Evolutionary conservation across 2,888 invertebrate species (phyloP).

Genomic region (Cybosia mesomella): DNA sequence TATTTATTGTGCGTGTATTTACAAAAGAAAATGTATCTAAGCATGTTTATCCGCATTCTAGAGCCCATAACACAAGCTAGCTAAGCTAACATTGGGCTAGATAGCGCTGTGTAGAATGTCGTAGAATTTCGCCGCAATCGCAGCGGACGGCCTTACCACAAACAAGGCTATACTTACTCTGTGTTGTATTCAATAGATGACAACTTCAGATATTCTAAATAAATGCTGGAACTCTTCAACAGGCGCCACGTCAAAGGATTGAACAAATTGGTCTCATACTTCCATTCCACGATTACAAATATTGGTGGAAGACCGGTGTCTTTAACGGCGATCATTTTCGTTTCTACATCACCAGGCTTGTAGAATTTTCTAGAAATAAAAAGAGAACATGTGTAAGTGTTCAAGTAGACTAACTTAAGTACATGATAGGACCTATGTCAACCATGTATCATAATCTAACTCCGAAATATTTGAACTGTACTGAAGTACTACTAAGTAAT

Average conservation of each 20-base stretch:
- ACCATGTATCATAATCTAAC: no score
- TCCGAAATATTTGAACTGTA: no score
- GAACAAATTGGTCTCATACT: constrained; percentile 91
- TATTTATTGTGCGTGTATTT: no score
- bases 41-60: no score
- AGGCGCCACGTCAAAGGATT: constrained; percentile 95
- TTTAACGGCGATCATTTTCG: constrained; percentile 89
- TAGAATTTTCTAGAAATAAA: constrained; percentile 84
- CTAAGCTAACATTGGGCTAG: no score
- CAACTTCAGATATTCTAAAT: constrained; percentile 90
- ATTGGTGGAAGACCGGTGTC: constrained; percentile 89
- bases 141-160: no score
- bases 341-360: constrained; percentile 91
- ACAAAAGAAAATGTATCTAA: no score
- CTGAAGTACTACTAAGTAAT: no score
- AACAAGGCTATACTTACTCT: constrained; percentile 81
- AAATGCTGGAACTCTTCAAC: constrained; percentile 91
- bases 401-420: neutral
- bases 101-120: no score
- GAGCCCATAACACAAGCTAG: no score
- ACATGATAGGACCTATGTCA: neutral
- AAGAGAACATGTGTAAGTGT: neutral
- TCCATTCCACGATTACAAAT: constrained; percentile 92
- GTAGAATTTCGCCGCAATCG: no score
- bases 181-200: constrained; percentile 91